Evolutionary conservation across 2,888 invertebrate species (phyloP).

Genomic region (Hymenopus coronatus): DNA sequence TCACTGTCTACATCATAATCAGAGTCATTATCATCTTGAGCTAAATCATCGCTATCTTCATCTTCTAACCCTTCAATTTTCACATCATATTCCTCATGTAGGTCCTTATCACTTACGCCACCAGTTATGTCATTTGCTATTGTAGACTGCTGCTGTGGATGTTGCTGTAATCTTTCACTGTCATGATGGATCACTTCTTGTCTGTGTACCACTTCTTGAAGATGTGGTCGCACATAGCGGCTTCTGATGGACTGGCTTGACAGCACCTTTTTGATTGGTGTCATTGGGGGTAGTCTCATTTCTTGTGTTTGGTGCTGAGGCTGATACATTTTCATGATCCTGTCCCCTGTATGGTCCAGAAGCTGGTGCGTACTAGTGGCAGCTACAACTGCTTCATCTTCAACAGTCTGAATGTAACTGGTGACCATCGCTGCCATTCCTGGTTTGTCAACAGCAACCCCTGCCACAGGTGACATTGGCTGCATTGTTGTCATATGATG

Average conservation of each 20-base stretch:
- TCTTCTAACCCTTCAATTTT: slow-evolving; percentile 45
- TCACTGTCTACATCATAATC: slow-evolving; percentile 50
- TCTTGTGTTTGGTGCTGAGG: slow-evolving; percentile 31
- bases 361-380: slow-evolving; percentile 1
- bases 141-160: background rate
- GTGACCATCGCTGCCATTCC: slow-evolving; percentile 39
- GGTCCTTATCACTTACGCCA: background rate
- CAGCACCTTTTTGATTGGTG: slow-evolving; percentile 39
- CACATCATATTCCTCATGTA: slow-evolving; percentile 40
- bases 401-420: slow-evolving; percentile 41
- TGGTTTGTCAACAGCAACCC: slow-evolving; percentile 38
- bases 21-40: slow-evolving; percentile 45
- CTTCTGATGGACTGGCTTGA: slow-evolving; percentile 28
- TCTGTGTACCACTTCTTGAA: background rate
- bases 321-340: slow-evolving; percentile 32
- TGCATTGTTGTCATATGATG: slow-evolving; percentile 31
- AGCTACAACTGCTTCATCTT: slow-evolving; percentile 36
- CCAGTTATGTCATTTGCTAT: background rate
- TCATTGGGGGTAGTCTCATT: slow-evolving; percentile 37
- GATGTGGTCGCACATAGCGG: slow-evolving; percentile 27
- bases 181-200: slow-evolving; percentile 15
- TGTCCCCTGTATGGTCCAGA: slow-evolving; percentile 24
- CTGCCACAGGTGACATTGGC: slow-evolving; percentile 33
- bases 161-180: background rate
- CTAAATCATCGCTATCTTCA: slow-evolving; percentile 35